These are phyloP conservation scores for Campopleginae sp. DNA, from an alignment of 2,888 invertebrate species.

Conservation along the genomic window DNA sequence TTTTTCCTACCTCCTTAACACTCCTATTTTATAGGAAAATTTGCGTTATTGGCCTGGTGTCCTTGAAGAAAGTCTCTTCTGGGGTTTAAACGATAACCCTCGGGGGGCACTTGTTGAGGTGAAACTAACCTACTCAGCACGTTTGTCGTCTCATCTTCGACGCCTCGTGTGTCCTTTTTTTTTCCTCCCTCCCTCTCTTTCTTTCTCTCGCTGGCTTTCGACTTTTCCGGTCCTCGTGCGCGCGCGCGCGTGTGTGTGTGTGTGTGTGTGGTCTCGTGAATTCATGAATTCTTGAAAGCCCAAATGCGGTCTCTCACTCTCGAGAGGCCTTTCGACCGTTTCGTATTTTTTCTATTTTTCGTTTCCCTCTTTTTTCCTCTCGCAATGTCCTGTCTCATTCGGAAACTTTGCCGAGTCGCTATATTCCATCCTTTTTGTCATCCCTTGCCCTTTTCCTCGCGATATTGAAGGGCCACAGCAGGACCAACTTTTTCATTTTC, in stretches of 20 bases:
- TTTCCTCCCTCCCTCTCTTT: conserved; percentile 20
- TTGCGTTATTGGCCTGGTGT: conserved; percentile 54
- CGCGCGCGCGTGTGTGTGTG: neutral
- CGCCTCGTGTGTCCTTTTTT: conserved; percentile 25
- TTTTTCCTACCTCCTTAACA: neutral
- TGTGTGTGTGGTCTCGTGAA: conserved; percentile 31
- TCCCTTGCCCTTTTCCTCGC: neutral
- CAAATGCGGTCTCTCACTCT: conserved; percentile 29
- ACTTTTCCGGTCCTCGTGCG: neutral
- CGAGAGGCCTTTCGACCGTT: conserved; percentile 21
- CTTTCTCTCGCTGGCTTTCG: neutral
- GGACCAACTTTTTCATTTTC: neutral
- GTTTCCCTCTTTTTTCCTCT: neutral
- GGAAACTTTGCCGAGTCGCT: conserved; percentile 4
- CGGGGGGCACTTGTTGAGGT: conserved; percentile 17
- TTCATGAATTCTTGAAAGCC: conserved; percentile 61
- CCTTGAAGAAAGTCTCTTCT: conserved; percentile 15
- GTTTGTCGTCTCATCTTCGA: conserved; percentile 41
- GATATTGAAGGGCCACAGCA: neutral
- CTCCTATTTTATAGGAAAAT: conserved; percentile 52
- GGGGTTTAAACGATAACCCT: conserved; percentile 29
- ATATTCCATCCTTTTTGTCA: neutral
- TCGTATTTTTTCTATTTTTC: neutral
- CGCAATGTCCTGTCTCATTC: conserved; percentile 7
- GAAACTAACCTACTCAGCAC: conserved; percentile 34